Conservation (phyloP, 2,888 invertebrate species). For the Andrena trimmerana region DNA sequence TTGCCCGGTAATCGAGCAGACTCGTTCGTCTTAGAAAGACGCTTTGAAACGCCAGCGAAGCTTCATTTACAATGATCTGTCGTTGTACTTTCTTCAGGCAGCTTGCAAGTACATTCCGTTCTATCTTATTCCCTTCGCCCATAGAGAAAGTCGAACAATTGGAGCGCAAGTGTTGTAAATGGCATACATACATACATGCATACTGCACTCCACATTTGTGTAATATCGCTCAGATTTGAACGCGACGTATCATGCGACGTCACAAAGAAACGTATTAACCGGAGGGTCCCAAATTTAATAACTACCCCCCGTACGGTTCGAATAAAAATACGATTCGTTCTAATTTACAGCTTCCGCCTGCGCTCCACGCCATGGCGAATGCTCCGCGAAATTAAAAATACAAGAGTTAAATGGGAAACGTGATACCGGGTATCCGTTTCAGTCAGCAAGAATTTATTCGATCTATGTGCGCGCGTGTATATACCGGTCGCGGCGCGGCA, state of each 20-base stretch:
- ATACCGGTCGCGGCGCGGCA: not conserved
- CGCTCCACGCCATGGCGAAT: not conserved
- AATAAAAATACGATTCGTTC: slow-evolving; percentile 24
- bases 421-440: slow-evolving; percentile 13
- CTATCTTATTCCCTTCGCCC: too few relatives aligned
- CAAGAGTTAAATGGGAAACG: slow-evolving; percentile 33
- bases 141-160: too few relatives aligned
- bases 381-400: slow-evolving; percentile 31
- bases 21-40: not conserved
- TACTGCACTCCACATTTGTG: not conserved
- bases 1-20: not conserved
- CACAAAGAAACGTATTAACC: not conserved
- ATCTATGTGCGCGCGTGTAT: not conserved
- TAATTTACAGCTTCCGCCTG: slow-evolving; percentile 31
- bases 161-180: too few relatives aligned
- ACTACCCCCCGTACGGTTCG: not conserved
- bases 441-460: slow-evolving; percentile 16
- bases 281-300: slow-evolving; percentile 23
- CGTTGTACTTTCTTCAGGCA: too few relatives aligned
- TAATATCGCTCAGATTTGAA: not conserved
- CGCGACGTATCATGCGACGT: not conserved
- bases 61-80: too few relatives aligned
- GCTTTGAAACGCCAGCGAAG: too few relatives aligned
- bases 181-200: not conserved
- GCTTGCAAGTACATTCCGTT: too few relatives aligned